Evolutionary conservation across 2,888 invertebrate species (phyloP).

Genomic region (Encarsia formosa): DNA sequence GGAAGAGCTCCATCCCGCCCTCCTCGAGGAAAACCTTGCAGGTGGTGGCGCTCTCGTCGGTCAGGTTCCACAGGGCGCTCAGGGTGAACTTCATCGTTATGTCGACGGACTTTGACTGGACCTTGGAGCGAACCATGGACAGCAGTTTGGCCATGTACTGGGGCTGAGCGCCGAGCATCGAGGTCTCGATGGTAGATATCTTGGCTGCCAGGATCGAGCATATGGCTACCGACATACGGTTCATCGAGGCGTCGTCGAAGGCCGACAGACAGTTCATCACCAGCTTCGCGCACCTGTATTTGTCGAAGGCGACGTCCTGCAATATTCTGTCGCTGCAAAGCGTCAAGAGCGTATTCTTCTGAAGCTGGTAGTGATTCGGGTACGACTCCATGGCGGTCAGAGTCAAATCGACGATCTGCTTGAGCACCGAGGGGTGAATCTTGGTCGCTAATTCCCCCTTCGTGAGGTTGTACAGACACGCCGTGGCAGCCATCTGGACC

Average conservation of each 20-base stretch:
- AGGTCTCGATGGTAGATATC: constrained; percentile 66
- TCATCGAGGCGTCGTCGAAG: constrained; percentile 67
- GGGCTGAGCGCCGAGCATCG: constrained; percentile 62
- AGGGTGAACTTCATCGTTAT: constrained; percentile 73
- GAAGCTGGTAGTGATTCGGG: constrained; percentile 64
- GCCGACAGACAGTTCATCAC: constrained; percentile 69
- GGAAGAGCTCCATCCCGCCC: constrained; percentile 64
- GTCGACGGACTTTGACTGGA: constrained; percentile 55
- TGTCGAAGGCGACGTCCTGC: constrained; percentile 66
- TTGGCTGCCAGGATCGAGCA: constrained; percentile 66
- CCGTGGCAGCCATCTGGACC: constrained; percentile 72
- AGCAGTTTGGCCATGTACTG: constrained; percentile 67
- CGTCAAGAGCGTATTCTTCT: constrained; percentile 69
- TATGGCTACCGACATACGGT: constrained; percentile 75
- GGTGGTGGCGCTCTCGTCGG: constrained; percentile 70
- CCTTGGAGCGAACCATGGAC: constrained; percentile 59
- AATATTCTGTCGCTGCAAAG: constrained; percentile 72
- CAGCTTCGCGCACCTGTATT: constrained; percentile 63
- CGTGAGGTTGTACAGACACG: constrained; percentile 70
- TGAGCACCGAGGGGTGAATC: constrained; percentile 62
- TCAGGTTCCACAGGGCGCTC: constrained; percentile 74
- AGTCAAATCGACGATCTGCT: constrained; percentile 61
- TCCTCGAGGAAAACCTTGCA: constrained; percentile 66
- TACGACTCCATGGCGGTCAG: constrained; percentile 66
- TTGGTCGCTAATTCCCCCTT: constrained; percentile 61